Evolutionary conservation across 1,140 invertebrate genomes (phyloP), one percentile per base, ranked within the genome.

Genomic region (Aphelenchoides fujianensis): DNA sequence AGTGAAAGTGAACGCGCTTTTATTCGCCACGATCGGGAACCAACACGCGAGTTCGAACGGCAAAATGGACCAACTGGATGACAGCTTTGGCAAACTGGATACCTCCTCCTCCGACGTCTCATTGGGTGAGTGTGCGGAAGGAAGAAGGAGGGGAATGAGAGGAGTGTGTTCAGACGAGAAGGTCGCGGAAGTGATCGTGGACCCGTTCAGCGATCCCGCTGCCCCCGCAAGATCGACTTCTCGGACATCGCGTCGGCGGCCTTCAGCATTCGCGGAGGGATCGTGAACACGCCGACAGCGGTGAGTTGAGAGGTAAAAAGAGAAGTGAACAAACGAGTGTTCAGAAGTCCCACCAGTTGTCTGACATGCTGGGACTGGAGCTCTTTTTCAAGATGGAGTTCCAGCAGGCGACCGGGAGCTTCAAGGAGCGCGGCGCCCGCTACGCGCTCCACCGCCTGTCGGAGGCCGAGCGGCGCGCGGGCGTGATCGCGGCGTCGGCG

Each of bases 321-420:
- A 52, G 3, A 7, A 3, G 32, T 69, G 30, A 5, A 3, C 48
- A 23, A 34, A 16, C 9, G 27, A 74, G 0, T 27, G 7, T 37
- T 72, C 62, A 81, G 79, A 75, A 73, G 71, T 80, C 80, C 9
- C 54, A 71, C 30, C 80, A 81, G 71, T 88, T 94, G 79, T 93
- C 92, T 0, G 85, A 88, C 2, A 78, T 89, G 9, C 90, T 89
- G 68, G 91, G 90, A 30, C 91, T 95, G 89, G 90, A 94, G 34
- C 88, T 96, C 52, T 96, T 90, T 85, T 89, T 95, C 70, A 95
- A 96, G 85, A 94, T 94, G 83, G 94, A 96, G 82, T 95, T 92
- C 85, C 86, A 94, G 5, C 93, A 95, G 86, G 89, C 89, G 66
- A 95, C 93, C 7, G 93, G 94, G 85, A 94, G 92, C 85, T 95